Base-by-base conservation (phyloP, 2,113 vertebrate genomes). In the Caloenas nicobarica region DNA sequence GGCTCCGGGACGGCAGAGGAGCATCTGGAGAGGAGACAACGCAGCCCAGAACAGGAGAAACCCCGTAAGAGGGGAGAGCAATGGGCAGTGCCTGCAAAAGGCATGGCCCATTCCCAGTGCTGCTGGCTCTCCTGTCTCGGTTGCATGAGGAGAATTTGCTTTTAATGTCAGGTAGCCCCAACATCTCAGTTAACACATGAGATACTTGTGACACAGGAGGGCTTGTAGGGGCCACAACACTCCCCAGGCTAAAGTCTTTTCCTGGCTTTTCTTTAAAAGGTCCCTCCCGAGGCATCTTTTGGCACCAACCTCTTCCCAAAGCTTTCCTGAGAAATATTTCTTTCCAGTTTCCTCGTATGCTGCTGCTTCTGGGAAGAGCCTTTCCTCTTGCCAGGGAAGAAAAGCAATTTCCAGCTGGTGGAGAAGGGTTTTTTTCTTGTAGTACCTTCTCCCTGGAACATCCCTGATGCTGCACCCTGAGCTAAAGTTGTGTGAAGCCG, bases 391-490 rank as follows among this genome's bases (percentile, higher is more conserved):
- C 83, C 80, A 88, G 76, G 29, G 16, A 86, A 94, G 40, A 40
- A 61, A 94, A 5, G 26, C 68, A 77, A 94, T 90, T 95, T 96
- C 93, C 88, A 93, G 96, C 72, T 83, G 88, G 73, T 29, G 65
- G 72, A 56, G 70, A 42, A 64, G 72, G 83, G 2, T 11, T 73
- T 82, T 70, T 79, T 21, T 4, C 93, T 92, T 72, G 77, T 83
- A 68, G 92, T 66, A 79, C 78, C 44, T 73, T 83, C 86, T 92
- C 68, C 72, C 80, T 90, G 82, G 81, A 95, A 94, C 77, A 60
- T 84, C 88, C 95, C 74, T 46, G 89, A 74, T 4, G 3, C 42
- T 68, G 72, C 86, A 71, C 83, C 50, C 62, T 1, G 26, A 80
- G 65, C 71, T 61, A 64, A 83, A 87, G 91, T 74, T 8, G 0